Base-by-base conservation (phyloP, 2,888 invertebrate species). In the Drosophila recens region DNA sequence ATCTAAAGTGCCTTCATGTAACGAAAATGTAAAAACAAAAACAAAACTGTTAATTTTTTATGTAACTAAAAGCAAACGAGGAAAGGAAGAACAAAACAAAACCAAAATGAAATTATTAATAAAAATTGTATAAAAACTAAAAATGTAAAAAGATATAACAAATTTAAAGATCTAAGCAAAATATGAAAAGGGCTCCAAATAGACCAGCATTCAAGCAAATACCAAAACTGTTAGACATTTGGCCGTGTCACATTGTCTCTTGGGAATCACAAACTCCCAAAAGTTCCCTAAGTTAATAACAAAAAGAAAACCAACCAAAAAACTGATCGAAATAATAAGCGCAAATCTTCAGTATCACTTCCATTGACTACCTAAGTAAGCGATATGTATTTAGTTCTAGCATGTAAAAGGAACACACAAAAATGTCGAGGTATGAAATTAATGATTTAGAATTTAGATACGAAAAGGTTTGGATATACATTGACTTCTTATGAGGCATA, bases 1-100 rank as follows among this genome's bases (percentile, higher is more conserved):
- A 96, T 96, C 96, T 95, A 95, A 97, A 97, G 97, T 97, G 97
- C 97, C 97, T 97, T 97, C 97, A 96, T 95, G 88, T 89, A 90
- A 90, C 80, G 86, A 87, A 87, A 81, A 72, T 83, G 63, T 69
- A 83, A 86, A 89, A 90, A 93, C 53, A 70, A 89, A 87, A 72
- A 77, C 30, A 83, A 89, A 91, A 93, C 94, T 95, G 95, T 96
- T 96, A 95, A 95, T 95, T 96, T 97, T 96, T 96, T 96, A 96
- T 95, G 95, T 95, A 95, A 95, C 71, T 94, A 94, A 94, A 93
- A 83, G 59, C 72, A 76, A 80, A 82, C 72, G 73, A 79, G 68
- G 30, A 76, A 70, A 59, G 49, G 59, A 75, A 66, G 49, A 63
- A 75, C 68, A 78, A 64, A 75, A 23, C 23, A 23, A 23, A 75